Evolutionary conservation across 1,140 invertebrate species (phyloP), one percentile per base, ranked within the genome.

Genomic region (Drosophila melanica): DNA sequence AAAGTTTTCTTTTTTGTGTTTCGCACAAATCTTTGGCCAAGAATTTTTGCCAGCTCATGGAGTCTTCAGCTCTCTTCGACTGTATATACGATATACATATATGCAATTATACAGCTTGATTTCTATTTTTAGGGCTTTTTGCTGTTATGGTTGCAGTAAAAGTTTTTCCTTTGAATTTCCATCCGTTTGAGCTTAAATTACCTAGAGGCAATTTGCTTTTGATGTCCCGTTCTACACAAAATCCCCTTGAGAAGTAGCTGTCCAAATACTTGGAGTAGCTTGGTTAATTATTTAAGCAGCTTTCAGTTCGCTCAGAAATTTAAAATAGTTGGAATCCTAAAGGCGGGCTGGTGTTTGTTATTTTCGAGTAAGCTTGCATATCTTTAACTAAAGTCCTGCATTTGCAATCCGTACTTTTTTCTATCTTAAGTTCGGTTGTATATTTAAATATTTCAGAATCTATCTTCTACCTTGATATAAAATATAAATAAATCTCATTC

Each of bases 111-210:
- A 20, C 27, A 39, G 20, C 1, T 20, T 8, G 9, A 33, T 6
- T 47, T 66, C 14, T 14, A 12, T 54, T 51, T 18, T 16, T 53
- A 4, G 18, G 8, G 9, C 16, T 23, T 18, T 12, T 30, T 58
- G 6, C 27, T 20, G 4, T 33, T 27, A 7, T 27, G 27, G 3
- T 33, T 45, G 3, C n/a, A 39, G 35, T 16, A 16, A 37, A 68
- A 51, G 55, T 68, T 58, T 58, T 58, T 11, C 44, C 33, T 39
- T 41, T 51, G 37, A 44, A 68, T 50, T 59, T 11, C 12, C 41
- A 23, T 33, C 8, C 54, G 45, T 68, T 60, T 47, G 35, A 23
- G 7, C 14, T 45, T 4, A 23, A 53, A 53, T 35, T 37, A 18
- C 53, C 35, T 37, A 11, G 14, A 1, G 35, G 53, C 33, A 41